Base-by-base conservation (phyloP, 2,797 vertebrate species). In the Sebastiscus albofasciatus region DNA sequence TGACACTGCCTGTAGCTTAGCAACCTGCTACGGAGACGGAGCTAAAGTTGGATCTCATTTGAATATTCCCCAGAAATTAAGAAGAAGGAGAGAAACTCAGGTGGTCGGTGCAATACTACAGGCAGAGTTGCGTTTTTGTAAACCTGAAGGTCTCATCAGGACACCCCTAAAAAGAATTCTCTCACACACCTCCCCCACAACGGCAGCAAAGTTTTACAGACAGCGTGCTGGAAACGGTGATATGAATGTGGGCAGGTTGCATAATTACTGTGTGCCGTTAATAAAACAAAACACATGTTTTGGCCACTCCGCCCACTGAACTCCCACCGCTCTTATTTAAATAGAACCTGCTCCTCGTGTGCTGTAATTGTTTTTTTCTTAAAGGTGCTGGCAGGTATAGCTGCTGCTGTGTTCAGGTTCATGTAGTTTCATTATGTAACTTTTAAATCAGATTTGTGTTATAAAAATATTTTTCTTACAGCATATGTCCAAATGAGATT, bases 1-100 rank as follows among this genome's bases (percentile, higher is more conserved):
- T 91, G 85, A 91, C 92, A 90, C 72, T 34, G 81, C 26, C 89
- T 68, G 92, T 95, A 88, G 81, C 94, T 86, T 92, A 92, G 93
- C 93, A 95, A 94, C 93, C 75, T 71, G 80, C 82, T 67, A 72
- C 73, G 1, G 78, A 81, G 81, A 87, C 49, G 0, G 67, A 70
- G 86, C 79, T 87, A 85, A 87, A 92, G 89, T 91, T 87, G 83
- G 88, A 72, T 60, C 75, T 87, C 68, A 75, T 92, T 85, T 90
- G 68, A 92, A 92, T 92, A 86, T 90, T 72, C 8, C n/a, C n/a
- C 11, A 33, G 46, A 68, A 81, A 78, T 65, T 49, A 31, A 61
- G 31, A 6, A 24, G 49, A 52, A n/a, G n/a, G 49, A 10, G n/a
- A 52, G 34, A 39, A 36, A 74, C 18, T 78, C 70, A 71, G 82